These are phyloP conservation scores for Callocephalon fimbriatum DNA, from an alignment of 2,113 vertebrate species.

Conservation along the genomic window DNA sequence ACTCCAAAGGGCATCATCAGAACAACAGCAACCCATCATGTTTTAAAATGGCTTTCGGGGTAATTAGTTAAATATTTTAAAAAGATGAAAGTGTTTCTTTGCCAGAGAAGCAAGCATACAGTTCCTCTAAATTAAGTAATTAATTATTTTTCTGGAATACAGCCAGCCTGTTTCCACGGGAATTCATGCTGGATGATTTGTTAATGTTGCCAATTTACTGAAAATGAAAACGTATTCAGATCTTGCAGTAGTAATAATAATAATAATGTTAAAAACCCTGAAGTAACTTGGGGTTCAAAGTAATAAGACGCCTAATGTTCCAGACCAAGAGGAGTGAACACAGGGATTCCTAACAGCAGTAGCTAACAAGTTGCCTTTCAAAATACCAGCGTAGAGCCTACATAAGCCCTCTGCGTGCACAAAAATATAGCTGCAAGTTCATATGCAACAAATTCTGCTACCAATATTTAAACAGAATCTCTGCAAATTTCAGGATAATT, in stretches of 20 bases:
- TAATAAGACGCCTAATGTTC: not conserved
- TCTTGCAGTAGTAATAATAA: not conserved
- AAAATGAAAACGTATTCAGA: not conserved
- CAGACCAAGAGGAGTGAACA: not conserved
- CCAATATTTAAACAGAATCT: not conserved
- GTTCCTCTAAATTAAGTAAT: not conserved
- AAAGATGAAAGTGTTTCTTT: not conserved
- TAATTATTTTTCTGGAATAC: not conserved
- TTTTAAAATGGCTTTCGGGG: not conserved
- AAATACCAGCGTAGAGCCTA: not conserved
- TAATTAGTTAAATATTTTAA: not conserved
- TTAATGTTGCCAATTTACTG: not conserved
- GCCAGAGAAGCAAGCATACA: not conserved
- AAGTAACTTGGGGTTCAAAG: not conserved
- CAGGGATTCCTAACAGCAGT: not conserved
- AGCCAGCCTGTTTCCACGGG: not conserved
- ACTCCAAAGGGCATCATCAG: not conserved
- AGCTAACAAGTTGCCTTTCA: not conserved
- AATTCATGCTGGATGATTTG: not conserved
- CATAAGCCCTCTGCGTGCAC: not conserved
- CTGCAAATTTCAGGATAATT: not conserved
- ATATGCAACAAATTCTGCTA: not conserved
- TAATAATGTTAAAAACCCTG: rapidly evolving
- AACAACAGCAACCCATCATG: not conserved
- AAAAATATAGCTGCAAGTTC: not conserved